Evolutionary conservation across 2,797 vertebrate genomes (phyloP).

Genomic region (Setipinna tenuifilis): DNA sequence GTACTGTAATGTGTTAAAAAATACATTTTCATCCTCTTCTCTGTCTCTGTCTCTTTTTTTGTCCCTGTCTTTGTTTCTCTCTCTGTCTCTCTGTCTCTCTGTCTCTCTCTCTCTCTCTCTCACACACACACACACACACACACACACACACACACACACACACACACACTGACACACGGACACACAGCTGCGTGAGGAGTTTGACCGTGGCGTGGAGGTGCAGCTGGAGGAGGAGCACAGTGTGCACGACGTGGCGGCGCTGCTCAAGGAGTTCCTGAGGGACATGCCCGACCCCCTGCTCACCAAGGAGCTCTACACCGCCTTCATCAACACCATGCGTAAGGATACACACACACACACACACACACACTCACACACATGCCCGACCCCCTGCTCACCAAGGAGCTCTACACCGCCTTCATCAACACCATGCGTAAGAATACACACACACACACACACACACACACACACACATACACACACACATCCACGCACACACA

Average conservation of each 20-base stretch:
- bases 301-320: conserved; percentile 92
- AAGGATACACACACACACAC: conserved; percentile 46
- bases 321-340: conserved; percentile 91
- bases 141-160: background rate
- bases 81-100: no score
- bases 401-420: conserved; percentile 67
- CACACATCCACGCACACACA: background rate
- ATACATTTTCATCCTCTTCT: no score
- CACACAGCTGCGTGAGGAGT: conserved; percentile 90
- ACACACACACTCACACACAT: conserved; percentile 51
- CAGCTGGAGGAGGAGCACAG: conserved; percentile 91
- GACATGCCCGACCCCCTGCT: conserved; percentile 95
- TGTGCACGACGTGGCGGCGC: conserved; percentile 91
- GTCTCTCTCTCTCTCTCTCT: no score
- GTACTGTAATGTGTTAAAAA: no score
- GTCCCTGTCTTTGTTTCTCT: no score
- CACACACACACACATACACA: conserved; percentile 11
- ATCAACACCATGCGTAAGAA: background rate
- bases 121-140: background rate
- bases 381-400: conserved; percentile 88
- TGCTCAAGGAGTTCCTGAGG: conserved; percentile 94
- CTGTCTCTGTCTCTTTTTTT: no score
- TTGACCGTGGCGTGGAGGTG: conserved; percentile 89
- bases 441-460: background rate
- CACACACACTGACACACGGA: background rate